These are phyloP conservation scores for Galeruca laticollis DNA, from an alignment of 2,888 invertebrate genomes.

Conservation along the genomic window DNA sequence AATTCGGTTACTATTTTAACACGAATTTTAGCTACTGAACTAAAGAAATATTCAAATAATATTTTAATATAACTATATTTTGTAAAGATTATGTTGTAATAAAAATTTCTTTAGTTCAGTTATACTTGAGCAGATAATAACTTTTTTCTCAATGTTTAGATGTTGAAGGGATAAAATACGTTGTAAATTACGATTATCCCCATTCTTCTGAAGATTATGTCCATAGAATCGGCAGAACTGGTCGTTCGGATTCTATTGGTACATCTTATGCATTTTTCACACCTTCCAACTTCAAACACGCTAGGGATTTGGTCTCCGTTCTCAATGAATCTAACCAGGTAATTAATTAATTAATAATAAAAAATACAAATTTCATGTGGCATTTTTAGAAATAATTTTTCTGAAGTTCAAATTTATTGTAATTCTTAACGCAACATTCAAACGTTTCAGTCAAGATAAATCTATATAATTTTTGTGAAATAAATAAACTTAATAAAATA, in stretches of 20 bases:
- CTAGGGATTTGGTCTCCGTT: slow-evolving; percentile 89
- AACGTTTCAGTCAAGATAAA: too few relatives aligned
- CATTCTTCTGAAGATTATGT: slow-evolving; percentile 96
- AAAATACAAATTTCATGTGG: too few relatives aligned
- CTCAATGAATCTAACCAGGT: slow-evolving; percentile 92
- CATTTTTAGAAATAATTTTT: too few relatives aligned
- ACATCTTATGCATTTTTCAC: slow-evolving; percentile 97
- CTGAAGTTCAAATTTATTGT: too few relatives aligned
- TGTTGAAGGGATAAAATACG: slow-evolving; percentile 96
- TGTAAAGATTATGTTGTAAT: background rate
- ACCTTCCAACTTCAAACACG: slow-evolving; percentile 87
- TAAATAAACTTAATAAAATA: too few relatives aligned
- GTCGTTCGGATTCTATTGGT: slow-evolving; percentile 86
- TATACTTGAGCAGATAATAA: slow-evolving; percentile 18
- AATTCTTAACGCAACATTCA: too few relatives aligned
- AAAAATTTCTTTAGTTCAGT: slow-evolving; percentile 35
- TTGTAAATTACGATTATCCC: slow-evolving; percentile 96
- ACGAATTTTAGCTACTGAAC: background rate
- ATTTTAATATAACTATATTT: background rate
- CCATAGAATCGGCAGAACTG: slow-evolving; percentile 95
- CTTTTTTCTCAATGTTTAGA: slow-evolving; percentile 70
- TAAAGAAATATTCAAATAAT: slow-evolving; percentile 19
- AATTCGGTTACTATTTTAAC: background rate
- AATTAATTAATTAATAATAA: slow-evolving; percentile 30
- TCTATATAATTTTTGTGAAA: too few relatives aligned